A percentile compares a stretch with the other conserved stretches of the same genome.
These are phyloP conservation scores for Crocidura indochinensis DNA, from an alignment of 2,797 vertebrate genomes.

Conservation along the genomic window DNA sequence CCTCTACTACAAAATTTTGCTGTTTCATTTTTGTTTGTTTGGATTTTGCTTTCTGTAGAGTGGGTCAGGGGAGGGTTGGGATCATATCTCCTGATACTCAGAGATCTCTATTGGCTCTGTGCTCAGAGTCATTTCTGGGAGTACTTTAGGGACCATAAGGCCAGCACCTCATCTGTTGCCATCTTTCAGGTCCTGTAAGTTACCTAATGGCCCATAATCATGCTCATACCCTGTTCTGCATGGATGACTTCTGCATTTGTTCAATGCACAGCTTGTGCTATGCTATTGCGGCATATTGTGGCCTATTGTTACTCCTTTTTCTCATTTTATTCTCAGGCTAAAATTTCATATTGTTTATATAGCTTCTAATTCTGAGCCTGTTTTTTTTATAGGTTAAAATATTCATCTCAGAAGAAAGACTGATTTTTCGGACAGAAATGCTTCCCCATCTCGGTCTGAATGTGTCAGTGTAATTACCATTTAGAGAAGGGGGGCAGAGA, in stretches of 20 bases:
- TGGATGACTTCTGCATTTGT: neutral
- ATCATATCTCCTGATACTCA: too few relatives aligned
- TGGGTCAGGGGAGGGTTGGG: too few relatives aligned
- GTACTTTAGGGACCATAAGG: too few relatives aligned
- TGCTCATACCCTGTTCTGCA: neutral
- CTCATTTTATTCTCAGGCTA: constrained; percentile 44
- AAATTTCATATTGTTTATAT: constrained; percentile 43
- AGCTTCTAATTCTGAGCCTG: constrained; percentile 49
- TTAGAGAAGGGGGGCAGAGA: constrained; percentile 74
- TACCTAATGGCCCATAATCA: neutral
- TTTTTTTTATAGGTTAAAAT: constrained; percentile 75
- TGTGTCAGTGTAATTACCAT: constrained; percentile 80
- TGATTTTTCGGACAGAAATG: constrained; percentile 83
- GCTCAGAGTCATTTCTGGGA: too few relatives aligned
- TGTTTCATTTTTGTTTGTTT: too few relatives aligned
- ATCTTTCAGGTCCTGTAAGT: neutral
- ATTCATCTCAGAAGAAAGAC: constrained; percentile 74
- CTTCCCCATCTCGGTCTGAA: constrained; percentile 65
- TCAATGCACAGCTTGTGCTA: neutral
- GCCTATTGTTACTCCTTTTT: neutral
- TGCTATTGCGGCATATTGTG: neutral
- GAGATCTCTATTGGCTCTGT: too few relatives aligned
- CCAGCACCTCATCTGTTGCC: too few relatives aligned
- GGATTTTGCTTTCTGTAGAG: too few relatives aligned
- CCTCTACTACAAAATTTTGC: neutral